Percentiles rank a stretch among this genome's conserved stretches.
phyloP scores from a whole-genome alignment of 2,797 vertebrate genomes.

The Salarias fasciatus region DNA sequence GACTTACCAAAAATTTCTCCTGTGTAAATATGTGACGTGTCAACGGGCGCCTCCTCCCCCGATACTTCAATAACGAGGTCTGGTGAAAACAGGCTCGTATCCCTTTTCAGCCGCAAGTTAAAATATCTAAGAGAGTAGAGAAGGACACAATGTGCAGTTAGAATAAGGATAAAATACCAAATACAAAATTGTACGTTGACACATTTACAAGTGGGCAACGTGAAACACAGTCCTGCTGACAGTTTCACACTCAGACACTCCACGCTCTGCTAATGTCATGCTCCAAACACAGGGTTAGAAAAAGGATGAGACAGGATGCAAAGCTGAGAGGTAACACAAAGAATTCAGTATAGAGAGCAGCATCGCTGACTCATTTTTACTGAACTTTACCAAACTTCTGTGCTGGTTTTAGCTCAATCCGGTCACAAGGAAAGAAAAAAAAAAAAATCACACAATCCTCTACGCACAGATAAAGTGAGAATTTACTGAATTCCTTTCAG shows the following conservation, averaged over 20 bases:
- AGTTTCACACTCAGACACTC: background rate
- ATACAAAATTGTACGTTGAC: conserved; percentile 1
- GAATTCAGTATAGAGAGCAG: conserved; percentile 1
- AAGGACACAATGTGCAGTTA: background rate
- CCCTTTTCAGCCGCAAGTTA: conserved; percentile 94
- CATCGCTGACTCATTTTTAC: conserved; percentile 7
- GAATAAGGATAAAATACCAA: background rate
- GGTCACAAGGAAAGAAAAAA: conserved; percentile 44
- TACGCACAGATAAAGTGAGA: conserved; percentile 1
- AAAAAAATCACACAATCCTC: conserved; percentile 38
- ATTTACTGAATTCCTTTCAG: conserved; percentile 34
- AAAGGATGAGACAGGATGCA: background rate
- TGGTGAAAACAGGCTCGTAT: conserved; percentile 89
- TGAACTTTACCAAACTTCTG: conserved; percentile 1
- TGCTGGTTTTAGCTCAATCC: conserved; percentile 16
- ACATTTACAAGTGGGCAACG: background rate
- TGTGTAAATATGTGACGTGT: conserved; percentile 97
- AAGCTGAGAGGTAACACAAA: conserved; percentile 5
- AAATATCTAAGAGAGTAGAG: conserved; percentile 84
- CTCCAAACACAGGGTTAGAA: background rate
- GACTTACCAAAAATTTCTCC: conserved; percentile 93
- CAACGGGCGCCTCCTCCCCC: conserved; percentile 84
- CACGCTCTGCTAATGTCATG: background rate
- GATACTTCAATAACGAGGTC: conserved; percentile 91
- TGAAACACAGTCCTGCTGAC: background rate